phyloP scores from a whole-genome alignment of 2,888 invertebrate genomes.

The Tenthredo livida region DNA sequence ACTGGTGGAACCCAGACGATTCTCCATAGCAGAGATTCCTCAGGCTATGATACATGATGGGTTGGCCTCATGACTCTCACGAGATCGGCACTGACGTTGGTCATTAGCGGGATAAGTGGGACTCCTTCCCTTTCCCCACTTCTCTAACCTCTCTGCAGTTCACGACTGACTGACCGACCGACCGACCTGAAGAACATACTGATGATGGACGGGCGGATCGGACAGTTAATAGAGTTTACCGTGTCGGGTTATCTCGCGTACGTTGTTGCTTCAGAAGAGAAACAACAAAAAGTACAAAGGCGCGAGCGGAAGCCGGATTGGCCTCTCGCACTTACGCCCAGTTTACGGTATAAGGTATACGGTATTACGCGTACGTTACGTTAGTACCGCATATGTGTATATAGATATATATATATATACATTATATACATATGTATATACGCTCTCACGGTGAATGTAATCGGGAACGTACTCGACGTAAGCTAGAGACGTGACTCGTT shows the following conservation, averaged over 20 bases:
- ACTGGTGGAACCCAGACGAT: not conserved
- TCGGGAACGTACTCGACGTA: constrained; percentile 45
- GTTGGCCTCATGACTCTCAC: constrained; percentile 1
- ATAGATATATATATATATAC: not conserved
- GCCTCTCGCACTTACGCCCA: constrained; percentile 17
- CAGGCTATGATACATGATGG: constrained; percentile 8
- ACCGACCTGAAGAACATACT: constrained; percentile 30
- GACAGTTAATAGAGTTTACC: not conserved
- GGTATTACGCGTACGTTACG: constrained; percentile 49
- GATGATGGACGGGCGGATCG: not conserved
- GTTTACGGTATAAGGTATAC: constrained; percentile 43
- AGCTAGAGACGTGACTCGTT: constrained; percentile 50
- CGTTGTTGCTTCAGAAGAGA: constrained; percentile 52
- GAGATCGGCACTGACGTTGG: constrained; percentile 13
- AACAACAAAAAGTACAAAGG: constrained; percentile 21
- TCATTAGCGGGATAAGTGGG: constrained; percentile 45
- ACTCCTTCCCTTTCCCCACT: constrained; percentile 38
- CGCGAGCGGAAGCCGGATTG: constrained; percentile 20
- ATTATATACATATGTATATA: too few species aligned
- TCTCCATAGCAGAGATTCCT: constrained; percentile 9
- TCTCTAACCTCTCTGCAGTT: not conserved
- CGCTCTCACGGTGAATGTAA: constrained; percentile 37
- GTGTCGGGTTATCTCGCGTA: constrained; percentile 50
- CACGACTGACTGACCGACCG: constrained; percentile 36
- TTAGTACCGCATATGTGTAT: constrained; percentile 9